Conservation (phyloP, 2,113 vertebrate species). For the Myrmecobius fasciatus region DNA sequence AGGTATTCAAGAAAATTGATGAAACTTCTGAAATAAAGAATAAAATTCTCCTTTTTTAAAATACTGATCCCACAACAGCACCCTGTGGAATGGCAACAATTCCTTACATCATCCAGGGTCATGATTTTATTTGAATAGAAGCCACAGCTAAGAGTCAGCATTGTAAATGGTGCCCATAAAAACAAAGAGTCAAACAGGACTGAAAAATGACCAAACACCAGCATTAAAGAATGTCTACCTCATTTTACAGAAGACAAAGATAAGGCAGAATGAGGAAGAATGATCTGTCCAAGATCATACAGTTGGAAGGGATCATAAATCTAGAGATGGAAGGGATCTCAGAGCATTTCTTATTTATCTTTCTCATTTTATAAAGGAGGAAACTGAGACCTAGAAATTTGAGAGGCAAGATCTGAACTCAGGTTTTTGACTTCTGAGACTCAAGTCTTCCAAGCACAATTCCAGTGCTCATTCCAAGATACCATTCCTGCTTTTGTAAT, state of each 20-base stretch:
- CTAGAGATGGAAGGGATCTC: not conserved
- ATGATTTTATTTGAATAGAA: not conserved
- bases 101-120: not conserved
- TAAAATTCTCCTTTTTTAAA: not conserved
- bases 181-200: not conserved
- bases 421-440: not conserved
- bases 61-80: not conserved
- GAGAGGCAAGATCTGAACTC: not conserved
- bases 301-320: not conserved
- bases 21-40: not conserved
- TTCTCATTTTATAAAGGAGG: not conserved
- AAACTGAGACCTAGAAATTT: not conserved
- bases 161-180: not conserved
- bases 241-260: not conserved
- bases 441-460: not conserved
- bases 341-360: not conserved
- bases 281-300: not conserved
- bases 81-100: not conserved
- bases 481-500: not conserved
- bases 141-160: not conserved
- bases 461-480: not conserved
- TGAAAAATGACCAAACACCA: too few relatives aligned
- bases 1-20: not conserved
- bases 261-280: not conserved
- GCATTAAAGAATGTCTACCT: not conserved